Percentiles rank a stretch among this genome's conserved stretches.
phyloP scores from a whole-genome alignment of 1,140 invertebrate species.

The Saccostrea cuccullata region DNA sequence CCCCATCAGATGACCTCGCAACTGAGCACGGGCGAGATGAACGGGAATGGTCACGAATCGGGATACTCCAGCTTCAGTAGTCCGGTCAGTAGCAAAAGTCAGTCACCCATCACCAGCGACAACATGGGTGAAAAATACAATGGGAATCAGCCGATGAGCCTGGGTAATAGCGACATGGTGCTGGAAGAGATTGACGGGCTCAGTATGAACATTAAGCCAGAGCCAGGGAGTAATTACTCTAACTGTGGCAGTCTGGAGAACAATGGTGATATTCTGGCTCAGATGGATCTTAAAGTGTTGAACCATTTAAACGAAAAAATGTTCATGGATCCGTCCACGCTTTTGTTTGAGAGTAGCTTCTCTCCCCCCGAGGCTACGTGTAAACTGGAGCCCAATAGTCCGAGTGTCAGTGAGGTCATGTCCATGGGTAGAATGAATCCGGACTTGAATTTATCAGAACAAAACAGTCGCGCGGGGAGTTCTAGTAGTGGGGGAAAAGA shows the following conservation, averaged over 20 bases:
- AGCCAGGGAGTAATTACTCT: conserved; percentile 31
- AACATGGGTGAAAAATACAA: background rate
- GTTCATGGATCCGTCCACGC: conserved; percentile 23
- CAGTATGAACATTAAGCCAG: conserved; percentile 32
- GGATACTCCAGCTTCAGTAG: conserved; percentile 66
- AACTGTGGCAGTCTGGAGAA: background rate
- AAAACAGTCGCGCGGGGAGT: background rate
- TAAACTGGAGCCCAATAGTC: conserved; percentile 37
- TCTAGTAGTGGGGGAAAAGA: background rate
- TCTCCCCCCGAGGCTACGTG: conserved; percentile 7
- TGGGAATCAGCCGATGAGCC: background rate
- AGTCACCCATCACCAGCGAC: conserved; percentile 55
- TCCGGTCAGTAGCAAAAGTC: conserved; percentile 64
- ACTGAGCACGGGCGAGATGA: background rate
- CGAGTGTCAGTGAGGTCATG: background rate
- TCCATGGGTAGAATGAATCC: background rate
- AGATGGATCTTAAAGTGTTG: conserved; percentile 27
- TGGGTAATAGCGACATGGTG: conserved; percentile 8
- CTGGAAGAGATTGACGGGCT: conserved; percentile 33
- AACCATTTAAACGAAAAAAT: conserved; percentile 18
- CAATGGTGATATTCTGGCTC: background rate
- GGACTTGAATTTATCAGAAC: background rate
- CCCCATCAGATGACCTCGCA: background rate
- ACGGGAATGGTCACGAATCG: conserved; percentile 50
- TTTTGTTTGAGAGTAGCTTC: background rate